Base-by-base conservation (phyloP, 2,113 vertebrate genomes). In the Equus przewalskii region DNA sequence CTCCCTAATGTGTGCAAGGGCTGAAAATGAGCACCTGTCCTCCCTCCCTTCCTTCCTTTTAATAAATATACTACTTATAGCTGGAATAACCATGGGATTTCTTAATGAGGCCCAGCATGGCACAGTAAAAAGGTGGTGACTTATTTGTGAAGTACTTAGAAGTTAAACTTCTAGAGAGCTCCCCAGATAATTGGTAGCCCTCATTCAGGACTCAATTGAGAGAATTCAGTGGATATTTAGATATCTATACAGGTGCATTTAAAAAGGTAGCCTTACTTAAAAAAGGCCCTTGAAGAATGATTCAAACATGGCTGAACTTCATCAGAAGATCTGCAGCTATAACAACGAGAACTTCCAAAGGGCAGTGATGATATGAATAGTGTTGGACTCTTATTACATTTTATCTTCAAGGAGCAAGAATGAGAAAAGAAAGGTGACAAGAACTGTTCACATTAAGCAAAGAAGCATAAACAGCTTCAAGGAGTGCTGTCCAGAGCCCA, bases 191-290 rank as follows among this genome's bases (percentile, higher is more conserved):
- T 60, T 65, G 4, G 2, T 33, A 10, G 4, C 4, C 51, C 1
- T 86, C 64, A 19, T 78, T 70, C 19, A 84, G 67, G 41, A 44
- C 1, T 84, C 26, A 33, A 7, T 26, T 30, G 24, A 90, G 76
- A 89, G 58, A 73, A 94, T 64, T 91, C 6, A 16, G 30, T 58
- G 10, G 41, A 13, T 54, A 6, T 72, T 56, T 69, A n/a, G 54
- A 10, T 60, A 60, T 69, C 36, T 86, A 3, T 14, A 14, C 8
- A 73, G 8, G 7, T 73, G 7, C 15, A 24, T 83, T 83, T 56
- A 44, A 81, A 86, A 60, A 83, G 56, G 12, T 79, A 69, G 44
- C 8, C 51, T 90, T 75, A 70, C 97, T 93, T 84, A 94, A 90
- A 75, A 0, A 82, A 44, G 58, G 18, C 6, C 41, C 33, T 80